Base-by-base conservation (phyloP, 2,888 invertebrate genomes). In the Nomada flava region DNA sequence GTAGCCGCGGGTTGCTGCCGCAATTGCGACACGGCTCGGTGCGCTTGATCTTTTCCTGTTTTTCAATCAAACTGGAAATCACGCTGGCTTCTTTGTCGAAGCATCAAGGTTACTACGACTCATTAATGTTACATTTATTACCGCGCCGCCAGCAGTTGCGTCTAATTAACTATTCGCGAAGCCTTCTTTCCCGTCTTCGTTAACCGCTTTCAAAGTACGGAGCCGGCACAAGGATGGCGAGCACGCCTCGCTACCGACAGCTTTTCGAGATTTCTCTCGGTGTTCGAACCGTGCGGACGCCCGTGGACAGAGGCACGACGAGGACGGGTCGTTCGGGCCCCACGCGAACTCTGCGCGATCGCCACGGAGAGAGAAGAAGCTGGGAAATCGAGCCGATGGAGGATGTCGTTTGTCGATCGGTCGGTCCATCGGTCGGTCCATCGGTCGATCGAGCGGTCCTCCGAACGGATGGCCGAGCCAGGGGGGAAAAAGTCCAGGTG, bases 121-220 rank as follows among this genome's bases (percentile, higher is more conserved):
- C 83, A 81, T 86, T 80, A 85, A 80, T 77, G 79, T 80, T 86
- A 80, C 68, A 86, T 86, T 86, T 86, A 86, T 86, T 86, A 85
- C 78, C 75, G 70, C 47, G 53, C 77, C 23, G 71, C 63, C 29
- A 50, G 67, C 79, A 76, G 75, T 84, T 53, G 63, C 65, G 69
- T 70, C 83, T 79, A 84, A 84, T 84, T 84, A 84, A 79, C 82
- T 76, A 84, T 84, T 84, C 83, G 75, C 77, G 70, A 36, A 10
- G n/a, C 52, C 82, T 72, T 68, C 77, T 74, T 73, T 78, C 83
- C 74, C 71, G 74, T 52, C 79, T 76, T 84, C 79, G 79, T 83
- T 83, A 80, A 57, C 78, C 78, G 59, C 71, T 78, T 36, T 63
- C 63, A 18, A 23, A 62, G 29, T 63, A 42, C 60, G 36, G 29